Base-by-base conservation (phyloP, 2,113 vertebrate species). In the Otolemur garnettii region DNA sequence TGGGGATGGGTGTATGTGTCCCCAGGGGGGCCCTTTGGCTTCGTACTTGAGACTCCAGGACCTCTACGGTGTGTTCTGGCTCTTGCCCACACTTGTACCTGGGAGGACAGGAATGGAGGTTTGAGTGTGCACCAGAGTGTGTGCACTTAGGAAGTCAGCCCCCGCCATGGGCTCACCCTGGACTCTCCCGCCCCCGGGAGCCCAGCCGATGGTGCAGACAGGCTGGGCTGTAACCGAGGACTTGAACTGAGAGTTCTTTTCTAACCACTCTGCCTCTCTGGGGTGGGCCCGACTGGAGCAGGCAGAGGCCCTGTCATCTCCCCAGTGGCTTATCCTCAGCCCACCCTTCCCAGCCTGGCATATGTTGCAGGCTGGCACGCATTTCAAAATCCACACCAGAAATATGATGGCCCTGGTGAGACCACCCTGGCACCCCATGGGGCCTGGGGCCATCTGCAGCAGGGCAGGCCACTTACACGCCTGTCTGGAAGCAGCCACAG, bases 161-260 rank as follows among this genome's bases (percentile, higher is more conserved):
- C 30, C 19, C 1, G 3, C 33, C 17, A 64, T 1, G 10, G 35
- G 57, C 68, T 59, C 78, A 7, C 33, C 42, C 0, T 1, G 10
- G 35, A 50, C 68, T 59, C 78, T 5, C 33, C 42, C 0, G 0
- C 79, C 69, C 12, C 19, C 22, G 19, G 60, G 66, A 72, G 1
- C 50, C 42, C 55, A 12, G 10, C 5, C 0, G 1, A 64, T 2
- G 0, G 24, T 4, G 81, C 86, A 74, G 50, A 38, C 2, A 0
- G 72, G 22, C 71, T 15, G 0, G 1, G 42, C n/a, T 26, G 33
- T 64, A 2, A 12, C 18, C 2, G 38, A 60, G 59, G 28, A 64
- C 35, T 24, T 53, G 42, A 57, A 24, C 4, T 1, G 6, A 60
- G 6, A 1, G 2, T 4, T 53, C 66, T 71, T 26, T 57, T 21